Percentiles rank a stretch among this genome's conserved stretches.
These are phyloP conservation scores for Hucho hucho DNA, from an alignment of 2,113 vertebrate species.

Conservation along the genomic window DNA sequence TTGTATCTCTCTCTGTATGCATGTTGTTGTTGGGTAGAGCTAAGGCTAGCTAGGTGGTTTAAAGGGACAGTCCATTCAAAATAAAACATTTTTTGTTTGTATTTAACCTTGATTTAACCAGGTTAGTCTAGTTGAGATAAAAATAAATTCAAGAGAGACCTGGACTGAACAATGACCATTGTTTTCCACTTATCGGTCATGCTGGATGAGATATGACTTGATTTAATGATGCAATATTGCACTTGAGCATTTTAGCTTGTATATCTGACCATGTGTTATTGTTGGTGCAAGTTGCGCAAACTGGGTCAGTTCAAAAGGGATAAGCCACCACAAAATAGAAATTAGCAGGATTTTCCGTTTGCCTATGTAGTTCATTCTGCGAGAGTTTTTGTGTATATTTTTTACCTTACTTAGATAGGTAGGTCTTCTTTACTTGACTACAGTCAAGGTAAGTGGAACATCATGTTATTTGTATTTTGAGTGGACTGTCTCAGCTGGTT, in stretches of 20 bases:
- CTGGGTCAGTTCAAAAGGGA: background rate
- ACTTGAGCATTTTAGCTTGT: background rate
- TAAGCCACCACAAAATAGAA: background rate
- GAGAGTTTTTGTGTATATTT: too few species aligned
- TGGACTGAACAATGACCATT: constrained; percentile 34
- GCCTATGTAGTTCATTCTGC: too few species aligned
- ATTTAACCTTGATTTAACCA: background rate
- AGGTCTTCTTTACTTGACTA: too few species aligned
- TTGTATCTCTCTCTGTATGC: background rate
- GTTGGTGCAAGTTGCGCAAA: background rate
- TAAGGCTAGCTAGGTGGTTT: background rate
- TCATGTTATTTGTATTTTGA: too few species aligned
- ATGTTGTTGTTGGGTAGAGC: background rate
- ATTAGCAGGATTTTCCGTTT: too few species aligned
- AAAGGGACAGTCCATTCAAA: background rate
- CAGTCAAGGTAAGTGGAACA: too few species aligned
- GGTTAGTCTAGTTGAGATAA: background rate
- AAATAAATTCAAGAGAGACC: background rate
- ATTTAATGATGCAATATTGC: constrained; percentile 23
- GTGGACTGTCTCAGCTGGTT: too few species aligned
- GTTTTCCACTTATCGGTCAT: constrained; percentile 40
- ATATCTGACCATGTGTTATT: background rate
- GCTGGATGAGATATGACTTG: constrained; percentile 33
- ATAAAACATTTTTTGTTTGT: too few species aligned
- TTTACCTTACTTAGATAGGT: too few species aligned